Base-by-base conservation (phyloP, 2,113 vertebrate species). In the Sturnus vulgaris region DNA sequence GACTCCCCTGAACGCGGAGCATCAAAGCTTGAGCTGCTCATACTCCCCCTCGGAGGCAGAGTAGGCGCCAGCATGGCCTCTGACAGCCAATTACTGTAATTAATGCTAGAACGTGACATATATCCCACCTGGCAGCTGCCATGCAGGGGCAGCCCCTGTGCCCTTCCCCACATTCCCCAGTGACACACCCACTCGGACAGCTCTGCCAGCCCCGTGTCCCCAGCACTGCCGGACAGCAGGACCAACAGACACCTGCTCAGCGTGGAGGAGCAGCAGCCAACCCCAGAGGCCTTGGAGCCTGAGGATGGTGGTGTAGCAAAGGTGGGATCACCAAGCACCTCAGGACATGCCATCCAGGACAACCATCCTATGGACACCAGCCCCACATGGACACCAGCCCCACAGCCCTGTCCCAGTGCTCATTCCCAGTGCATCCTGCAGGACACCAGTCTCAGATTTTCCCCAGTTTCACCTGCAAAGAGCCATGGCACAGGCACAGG, bases 1-100 rank as follows among this genome's bases (percentile, higher is more conserved):
- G 44, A 90, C 52, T 35, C 12, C 50, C 20, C 61, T 1, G 0
- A 0, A 0, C 2, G 0, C 0, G 0, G 30, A 61, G 10, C 72
- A 73, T 73, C 91, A 88, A 88, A 88, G 1, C 42, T n/a, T 3
- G 20, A 69, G 80, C 46, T 2, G 6, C 60, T 86, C 68, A 21
- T 5, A 0, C 25, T 50, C 19, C 35, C 83, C 69, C 72, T 66
- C 0, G 0, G 84, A 93, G 90, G 31, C 50, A 93, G n/a, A 56
- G 63, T 55, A 86, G 90, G 93, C 33, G 1, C 88, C 90, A 83
- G 53, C 37, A 44, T 0, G 1, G 82, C 82, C 50, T 86, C 50
- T 1, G 3, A 59, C 75, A 66, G 42, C 76, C 40, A 69, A 83
- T 88, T 90, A 86, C 60, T 66, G 33, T 81, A 86, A 97, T 94